phyloP scores from a whole-genome alignment of 1,140 invertebrate genomes.

The Danaus plexippus region DNA sequence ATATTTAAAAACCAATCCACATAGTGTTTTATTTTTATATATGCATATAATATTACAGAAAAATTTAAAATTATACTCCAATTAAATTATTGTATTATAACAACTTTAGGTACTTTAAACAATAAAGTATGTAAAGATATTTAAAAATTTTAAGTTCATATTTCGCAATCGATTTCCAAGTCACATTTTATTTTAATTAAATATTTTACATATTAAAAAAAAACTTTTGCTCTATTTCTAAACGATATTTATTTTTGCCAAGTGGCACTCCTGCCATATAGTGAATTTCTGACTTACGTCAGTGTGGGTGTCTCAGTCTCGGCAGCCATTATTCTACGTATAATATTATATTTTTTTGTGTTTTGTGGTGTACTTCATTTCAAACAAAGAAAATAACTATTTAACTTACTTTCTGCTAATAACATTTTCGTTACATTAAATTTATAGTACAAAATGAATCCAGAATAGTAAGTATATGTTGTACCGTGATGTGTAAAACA shows the following conservation, averaged over 20 bases:
- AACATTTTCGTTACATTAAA: conserved; percentile 49
- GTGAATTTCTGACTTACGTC: conserved; percentile 65
- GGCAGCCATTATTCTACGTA: conserved; percentile 70
- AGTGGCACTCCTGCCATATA: conserved; percentile 62
- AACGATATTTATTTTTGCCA: conserved; percentile 60
- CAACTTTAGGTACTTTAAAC: neutral
- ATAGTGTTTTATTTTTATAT: no score
- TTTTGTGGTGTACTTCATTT: conserved; percentile 45
- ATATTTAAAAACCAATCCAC: no score
- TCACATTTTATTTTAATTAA: conserved; percentile 9
- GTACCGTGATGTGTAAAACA: conserved; percentile 42
- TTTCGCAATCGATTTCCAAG: no score
- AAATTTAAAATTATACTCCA: conserved; percentile 5
- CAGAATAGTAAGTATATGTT: conserved; percentile 67
- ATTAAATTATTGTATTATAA: neutral
- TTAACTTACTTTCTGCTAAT: conserved; percentile 40
- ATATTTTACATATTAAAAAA: neutral
- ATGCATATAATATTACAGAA: no score
- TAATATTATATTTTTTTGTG: conserved; percentile 62
- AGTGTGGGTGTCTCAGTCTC: conserved; percentile 64
- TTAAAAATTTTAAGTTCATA: no score
- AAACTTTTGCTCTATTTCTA: conserved; percentile 20
- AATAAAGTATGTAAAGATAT: neutral
- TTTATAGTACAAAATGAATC: conserved; percentile 68
- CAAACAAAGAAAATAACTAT: conserved; percentile 60